phyloP scores from a whole-genome alignment of 2,888 invertebrate genomes.

The Masnerella sp. region DNA sequence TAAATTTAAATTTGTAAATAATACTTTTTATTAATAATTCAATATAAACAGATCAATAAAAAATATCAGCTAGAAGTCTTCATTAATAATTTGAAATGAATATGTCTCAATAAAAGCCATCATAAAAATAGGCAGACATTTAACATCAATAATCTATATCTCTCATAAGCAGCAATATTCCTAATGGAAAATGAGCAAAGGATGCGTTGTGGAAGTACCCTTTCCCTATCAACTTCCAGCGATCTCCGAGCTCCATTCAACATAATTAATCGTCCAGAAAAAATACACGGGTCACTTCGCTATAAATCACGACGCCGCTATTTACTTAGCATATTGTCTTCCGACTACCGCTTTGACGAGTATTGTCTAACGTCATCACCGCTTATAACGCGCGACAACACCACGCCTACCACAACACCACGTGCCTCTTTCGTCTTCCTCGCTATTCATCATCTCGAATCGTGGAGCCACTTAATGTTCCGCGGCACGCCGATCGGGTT shows the following conservation, averaged over 20 bases:
- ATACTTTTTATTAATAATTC: too few relatives aligned
- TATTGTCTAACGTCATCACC: constrained; percentile 63
- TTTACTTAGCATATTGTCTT: constrained; percentile 59
- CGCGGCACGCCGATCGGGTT: constrained; percentile 9
- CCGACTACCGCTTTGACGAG: constrained; percentile 65
- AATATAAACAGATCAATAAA: too few relatives aligned
- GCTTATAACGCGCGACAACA: constrained; percentile 52
- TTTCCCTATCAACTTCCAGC: constrained; percentile 58
- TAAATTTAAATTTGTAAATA: too few relatives aligned
- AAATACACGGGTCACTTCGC: constrained; percentile 62
- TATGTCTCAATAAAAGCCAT: too few relatives aligned
- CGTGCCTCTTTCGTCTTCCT: constrained; percentile 21
- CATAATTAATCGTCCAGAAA: constrained; percentile 71
- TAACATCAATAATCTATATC: constrained; percentile 34
- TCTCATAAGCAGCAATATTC: constrained; percentile 59
- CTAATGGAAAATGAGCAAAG: constrained; percentile 61
- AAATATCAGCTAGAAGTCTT: too few relatives aligned
- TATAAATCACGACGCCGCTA: constrained; percentile 66
- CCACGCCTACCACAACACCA: constrained; percentile 37
- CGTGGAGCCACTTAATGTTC: constrained; percentile 14
- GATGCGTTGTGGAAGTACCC: constrained; percentile 51
- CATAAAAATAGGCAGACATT: too few relatives aligned
- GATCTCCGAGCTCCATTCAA: constrained; percentile 65
- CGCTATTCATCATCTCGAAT: constrained; percentile 32
- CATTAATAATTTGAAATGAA: too few relatives aligned